Conservation (phyloP, 2,888 invertebrate genomes). For the Troides aeacus region DNA sequence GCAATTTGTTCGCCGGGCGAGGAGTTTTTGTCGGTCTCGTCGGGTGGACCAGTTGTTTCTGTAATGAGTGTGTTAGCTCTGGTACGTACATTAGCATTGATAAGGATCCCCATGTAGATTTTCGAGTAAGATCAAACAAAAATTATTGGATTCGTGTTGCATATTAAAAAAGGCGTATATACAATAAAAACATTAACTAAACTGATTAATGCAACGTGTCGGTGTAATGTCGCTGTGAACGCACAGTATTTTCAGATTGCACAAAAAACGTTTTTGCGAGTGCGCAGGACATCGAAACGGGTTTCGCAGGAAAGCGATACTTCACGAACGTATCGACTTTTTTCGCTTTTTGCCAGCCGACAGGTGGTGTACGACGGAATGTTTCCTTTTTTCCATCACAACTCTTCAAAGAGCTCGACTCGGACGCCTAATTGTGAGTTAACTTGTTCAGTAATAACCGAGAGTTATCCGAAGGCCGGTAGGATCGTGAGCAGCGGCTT, state of each 20-base stretch:
- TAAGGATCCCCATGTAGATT: no score
- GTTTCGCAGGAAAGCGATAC: constrained; percentile 21
- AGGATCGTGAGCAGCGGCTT: constrained; percentile 35
- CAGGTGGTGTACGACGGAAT: constrained; percentile 20
- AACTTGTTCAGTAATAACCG: constrained; percentile 35
- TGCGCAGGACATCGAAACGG: constrained; percentile 1
- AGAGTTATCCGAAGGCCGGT: constrained; percentile 39
- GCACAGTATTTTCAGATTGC: no score
- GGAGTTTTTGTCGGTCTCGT: constrained; percentile 7
- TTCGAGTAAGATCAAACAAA: no score
- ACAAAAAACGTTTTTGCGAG: no score
- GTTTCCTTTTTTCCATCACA: constrained; percentile 14
- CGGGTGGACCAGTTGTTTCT: not conserved
- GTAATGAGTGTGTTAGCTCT: no score
- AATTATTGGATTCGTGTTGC: no score
- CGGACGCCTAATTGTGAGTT: constrained; percentile 33
- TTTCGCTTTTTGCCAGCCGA: constrained; percentile 11
- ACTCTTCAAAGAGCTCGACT: constrained; percentile 11
- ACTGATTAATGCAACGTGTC: no score
- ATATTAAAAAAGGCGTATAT: no score
- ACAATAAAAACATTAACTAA: no score
- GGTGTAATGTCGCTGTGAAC: no score
- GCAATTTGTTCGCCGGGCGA: constrained; percentile 3
- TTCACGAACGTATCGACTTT: not conserved
- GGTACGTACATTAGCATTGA: no score